Conservation (phyloP, 1,140 invertebrate genomes). For the Apolygus lucorum region DNA sequence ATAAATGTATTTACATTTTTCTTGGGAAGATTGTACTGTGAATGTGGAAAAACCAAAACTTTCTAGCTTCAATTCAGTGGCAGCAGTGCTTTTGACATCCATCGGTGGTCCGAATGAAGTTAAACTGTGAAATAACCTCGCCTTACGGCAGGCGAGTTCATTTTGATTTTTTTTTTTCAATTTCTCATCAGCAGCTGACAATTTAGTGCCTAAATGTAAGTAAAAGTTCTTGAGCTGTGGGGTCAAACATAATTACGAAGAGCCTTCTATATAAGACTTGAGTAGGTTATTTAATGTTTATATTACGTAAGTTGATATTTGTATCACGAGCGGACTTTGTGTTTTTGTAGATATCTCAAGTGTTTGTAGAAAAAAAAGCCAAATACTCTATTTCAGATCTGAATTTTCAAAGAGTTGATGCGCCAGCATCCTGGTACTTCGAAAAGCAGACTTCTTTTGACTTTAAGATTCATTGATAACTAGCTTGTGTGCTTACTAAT, state of each 20-base stretch:
- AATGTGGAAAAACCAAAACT: background rate
- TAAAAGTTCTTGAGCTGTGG: background rate
- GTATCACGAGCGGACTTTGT: background rate
- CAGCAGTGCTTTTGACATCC: background rate
- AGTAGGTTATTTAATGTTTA: background rate
- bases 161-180: background rate
- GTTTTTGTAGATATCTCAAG: background rate
- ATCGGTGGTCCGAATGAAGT: background rate
- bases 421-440: background rate
- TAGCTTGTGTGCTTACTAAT: too few species aligned
- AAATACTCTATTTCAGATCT: background rate
- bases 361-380: background rate
- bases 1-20: too few species aligned
- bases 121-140: background rate
- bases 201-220: background rate
- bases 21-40: background rate
- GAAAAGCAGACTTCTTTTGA: background rate
- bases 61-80: background rate
- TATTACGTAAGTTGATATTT: background rate
- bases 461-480: background rate
- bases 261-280: constrained; percentile 6
- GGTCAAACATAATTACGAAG: background rate
- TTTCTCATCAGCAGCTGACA: background rate
- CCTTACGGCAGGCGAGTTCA: background rate
- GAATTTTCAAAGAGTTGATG: background rate